Percentiles rank a stretch among this genome's conserved stretches.
These are phyloP conservation scores for Tamandua tetradactyla DNA, from an alignment of 2,797 vertebrate genomes.

Conservation along the genomic window DNA sequence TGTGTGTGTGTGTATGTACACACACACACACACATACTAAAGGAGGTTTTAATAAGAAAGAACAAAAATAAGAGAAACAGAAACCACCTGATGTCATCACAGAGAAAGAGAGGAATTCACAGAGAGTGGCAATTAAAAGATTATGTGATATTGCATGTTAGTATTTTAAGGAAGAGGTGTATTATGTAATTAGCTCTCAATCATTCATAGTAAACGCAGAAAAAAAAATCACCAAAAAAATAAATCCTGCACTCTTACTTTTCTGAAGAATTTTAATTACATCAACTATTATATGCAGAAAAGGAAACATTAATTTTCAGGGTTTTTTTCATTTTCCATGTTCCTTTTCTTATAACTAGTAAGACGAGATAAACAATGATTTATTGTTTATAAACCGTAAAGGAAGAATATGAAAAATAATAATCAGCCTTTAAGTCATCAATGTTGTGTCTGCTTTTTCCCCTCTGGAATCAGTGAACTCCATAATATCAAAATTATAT, in stretches of 20 bases:
- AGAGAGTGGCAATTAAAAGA: background rate
- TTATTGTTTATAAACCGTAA: too few species aligned
- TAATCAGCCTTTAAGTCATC: background rate
- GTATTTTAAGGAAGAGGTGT: background rate
- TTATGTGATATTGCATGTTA: background rate
- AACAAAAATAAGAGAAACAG: conserved; percentile 7
- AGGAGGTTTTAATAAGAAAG: background rate
- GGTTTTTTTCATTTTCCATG: background rate
- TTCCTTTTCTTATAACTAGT: background rate
- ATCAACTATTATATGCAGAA: background rate
- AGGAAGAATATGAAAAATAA: background rate
- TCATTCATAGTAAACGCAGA: background rate
- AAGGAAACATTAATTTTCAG: background rate
- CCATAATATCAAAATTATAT: background rate
- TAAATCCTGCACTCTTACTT: background rate
- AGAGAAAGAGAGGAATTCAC: background rate
- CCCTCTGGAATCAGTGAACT: background rate
- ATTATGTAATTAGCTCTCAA: background rate
- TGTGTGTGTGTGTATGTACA: too few species aligned
- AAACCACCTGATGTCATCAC: background rate
- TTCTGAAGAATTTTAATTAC: background rate
- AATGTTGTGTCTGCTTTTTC: background rate
- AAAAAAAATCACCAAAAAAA: background rate
- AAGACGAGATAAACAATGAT: background rate
- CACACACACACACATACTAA: background rate